Percentiles rank a stretch among this genome's conserved stretches.
These are phyloP conservation scores for Phyllotreta striolata DNA, from an alignment of 2,888 invertebrate genomes.

Conservation along the genomic window DNA sequence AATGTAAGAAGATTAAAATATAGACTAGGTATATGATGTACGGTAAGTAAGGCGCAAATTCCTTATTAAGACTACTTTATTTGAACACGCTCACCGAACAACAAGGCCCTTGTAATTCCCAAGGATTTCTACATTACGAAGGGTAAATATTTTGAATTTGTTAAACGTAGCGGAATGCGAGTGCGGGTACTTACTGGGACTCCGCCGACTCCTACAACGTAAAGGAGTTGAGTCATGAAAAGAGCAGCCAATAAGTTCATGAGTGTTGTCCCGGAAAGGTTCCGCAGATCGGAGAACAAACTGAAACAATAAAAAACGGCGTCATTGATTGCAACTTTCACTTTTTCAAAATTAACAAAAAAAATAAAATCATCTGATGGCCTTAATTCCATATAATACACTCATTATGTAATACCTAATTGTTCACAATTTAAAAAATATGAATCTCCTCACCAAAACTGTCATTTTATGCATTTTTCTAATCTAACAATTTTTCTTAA, in stretches of 20 bases:
- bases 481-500: too few relatives aligned
- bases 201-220: constrained; percentile 73
- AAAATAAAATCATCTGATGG: too few relatives aligned
- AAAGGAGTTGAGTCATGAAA: constrained; percentile 73
- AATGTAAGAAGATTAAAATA: too few relatives aligned
- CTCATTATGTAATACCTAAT: too few relatives aligned
- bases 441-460: too few relatives aligned
- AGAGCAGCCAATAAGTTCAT: constrained; percentile 73
- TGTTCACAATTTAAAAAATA: too few relatives aligned
- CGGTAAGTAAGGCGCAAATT: neutral
- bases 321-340: constrained; percentile 25
- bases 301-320: constrained; percentile 61
- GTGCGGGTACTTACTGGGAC: constrained; percentile 65
- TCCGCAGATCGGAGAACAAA: constrained; percentile 72
- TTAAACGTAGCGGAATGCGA: neutral
- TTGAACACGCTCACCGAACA: neutral
- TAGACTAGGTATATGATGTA: neutral
- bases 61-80: constrained; percentile 3
- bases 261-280: constrained; percentile 71
- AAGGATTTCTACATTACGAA: neutral
- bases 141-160: constrained; percentile 9
- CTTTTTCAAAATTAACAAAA: too few relatives aligned
- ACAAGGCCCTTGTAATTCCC: neutral
- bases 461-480: too few relatives aligned
- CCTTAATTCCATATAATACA: too few relatives aligned